Base-by-base conservation (phyloP, 2,888 invertebrate genomes). In the Diachrysia chrysitis region DNA sequence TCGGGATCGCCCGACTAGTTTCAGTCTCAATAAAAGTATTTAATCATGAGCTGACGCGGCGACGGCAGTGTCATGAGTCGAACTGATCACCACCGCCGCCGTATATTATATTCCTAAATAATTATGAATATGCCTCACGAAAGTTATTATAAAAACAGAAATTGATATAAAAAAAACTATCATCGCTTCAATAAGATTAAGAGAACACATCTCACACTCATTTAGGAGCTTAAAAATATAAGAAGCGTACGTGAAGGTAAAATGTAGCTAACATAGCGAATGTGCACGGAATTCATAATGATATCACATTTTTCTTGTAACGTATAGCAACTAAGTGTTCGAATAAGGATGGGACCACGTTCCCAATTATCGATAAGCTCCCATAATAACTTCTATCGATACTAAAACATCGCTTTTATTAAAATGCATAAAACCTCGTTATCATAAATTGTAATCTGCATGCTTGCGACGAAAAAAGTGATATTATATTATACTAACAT, bases 321-420 rank as follows among this genome's bases (percentile, higher is more conserved):
- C 65, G 48, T 76, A 72, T 46, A 75, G 46, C 56, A 63, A 69
- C 73, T 73, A 65, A 73, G 69, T 59, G 56, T 58, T 59, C 51
- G 66, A 74, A 73, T 76, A 80, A 69, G 76, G 78, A 79, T 72
- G 69, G 63, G 69, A 76, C 82, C 83, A 85, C 84, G 83, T 84
- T 79, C 83, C 70, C 85, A 80, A 85, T 88, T 85, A 86, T 78
- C 84, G 86, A 86, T 84, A 86, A 84, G 83, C 81, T 55, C 69
- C 67, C 67, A 69, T 81, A 80, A 83, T 76, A 73, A 80, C 68
- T 75, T 63, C 58, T 66, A 69, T 73, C 72, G 69, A 71, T 61
- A 72, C 71, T 73, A 74, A 64, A 63, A 68, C 71, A 63, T 66
- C 62, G 69, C 23, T 69, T 78, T 79, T 78, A 79, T 83, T 81